These are phyloP conservation scores for Apogon hyalosoma DNA, from an alignment of 2,797 vertebrate genomes.

Conservation along the genomic window DNA sequence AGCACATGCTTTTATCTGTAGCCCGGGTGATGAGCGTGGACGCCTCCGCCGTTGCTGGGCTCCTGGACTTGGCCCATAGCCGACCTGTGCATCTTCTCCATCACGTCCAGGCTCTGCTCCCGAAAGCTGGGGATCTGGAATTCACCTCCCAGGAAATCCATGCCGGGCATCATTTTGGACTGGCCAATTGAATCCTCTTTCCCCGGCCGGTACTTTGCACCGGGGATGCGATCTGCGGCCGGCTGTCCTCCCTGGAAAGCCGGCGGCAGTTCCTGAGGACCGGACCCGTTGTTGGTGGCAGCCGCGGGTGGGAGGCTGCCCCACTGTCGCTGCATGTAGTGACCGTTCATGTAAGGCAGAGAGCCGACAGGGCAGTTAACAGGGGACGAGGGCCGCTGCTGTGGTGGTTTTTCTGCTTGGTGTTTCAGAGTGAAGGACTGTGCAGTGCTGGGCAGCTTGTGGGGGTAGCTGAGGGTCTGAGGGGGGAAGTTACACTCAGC, in stretches of 20 bases:
- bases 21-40: conserved; percentile 93
- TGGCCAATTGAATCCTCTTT: conserved; percentile 81
- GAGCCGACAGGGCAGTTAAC: conserved; percentile 82
- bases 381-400: conserved; percentile 86
- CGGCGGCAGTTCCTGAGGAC: conserved; percentile 91
- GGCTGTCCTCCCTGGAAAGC: conserved; percentile 88
- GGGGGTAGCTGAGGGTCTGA: conserved; percentile 87
- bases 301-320: conserved; percentile 90
- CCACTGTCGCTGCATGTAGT: conserved; percentile 94
- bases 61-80: conserved; percentile 88
- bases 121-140: conserved; percentile 91
- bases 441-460: conserved; percentile 89
- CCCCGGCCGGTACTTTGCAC: conserved; percentile 89
- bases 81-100: conserved; percentile 92
- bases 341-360: conserved; percentile 91
- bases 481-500: conserved; percentile 86
- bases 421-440: conserved; percentile 91
- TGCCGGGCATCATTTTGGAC: conserved; percentile 88
- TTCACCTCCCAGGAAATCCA: conserved; percentile 92
- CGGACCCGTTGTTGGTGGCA: conserved; percentile 91
- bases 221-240: conserved; percentile 88
- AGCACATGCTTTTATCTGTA: conserved; percentile 86
- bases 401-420: conserved; percentile 86
- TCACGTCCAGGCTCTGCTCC: conserved; percentile 89
- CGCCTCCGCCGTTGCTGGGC: conserved; percentile 86